These are phyloP conservation scores for Halcyon leucocephala DNA, from an alignment of 2,797 vertebrate species.

Conservation along the genomic window DNA sequence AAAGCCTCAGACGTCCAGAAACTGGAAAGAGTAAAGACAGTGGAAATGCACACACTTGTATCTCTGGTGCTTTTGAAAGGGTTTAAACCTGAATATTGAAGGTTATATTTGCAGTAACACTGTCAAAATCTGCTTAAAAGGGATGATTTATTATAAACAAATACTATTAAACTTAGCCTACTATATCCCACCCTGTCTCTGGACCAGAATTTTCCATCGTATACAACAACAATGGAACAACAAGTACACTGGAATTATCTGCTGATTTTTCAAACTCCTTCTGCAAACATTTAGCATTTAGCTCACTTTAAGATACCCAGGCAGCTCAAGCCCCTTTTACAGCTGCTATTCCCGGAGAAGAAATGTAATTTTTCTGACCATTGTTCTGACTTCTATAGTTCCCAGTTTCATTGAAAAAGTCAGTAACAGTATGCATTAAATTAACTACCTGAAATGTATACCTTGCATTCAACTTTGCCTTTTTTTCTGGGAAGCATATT, in stretches of 20 bases:
- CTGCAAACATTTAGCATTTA: neutral
- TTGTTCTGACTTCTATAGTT: neutral
- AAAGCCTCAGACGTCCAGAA: neutral
- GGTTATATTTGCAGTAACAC: neutral
- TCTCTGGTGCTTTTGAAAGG: rapidly evolving
- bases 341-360: neutral
- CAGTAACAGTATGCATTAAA: neutral
- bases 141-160: neutral
- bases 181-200: neutral
- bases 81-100: neutral
- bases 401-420: neutral
- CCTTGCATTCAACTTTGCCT: neutral
- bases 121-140: neutral
- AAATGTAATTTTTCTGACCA: neutral
- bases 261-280: neutral
- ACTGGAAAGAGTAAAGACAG: neutral
- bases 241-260: neutral
- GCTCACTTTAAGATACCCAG: neutral
- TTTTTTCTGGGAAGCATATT: neutral
- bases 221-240: neutral
- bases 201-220: neutral
- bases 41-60: neutral
- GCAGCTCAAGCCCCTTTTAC: neutral
- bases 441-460: neutral
- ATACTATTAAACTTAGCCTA: neutral